A percentile compares a stretch with the other conserved stretches of the same genome.
These are phyloP conservation scores for Ischnura elegans DNA, from an alignment of 2,888 invertebrate species.

Conservation along the genomic window DNA sequence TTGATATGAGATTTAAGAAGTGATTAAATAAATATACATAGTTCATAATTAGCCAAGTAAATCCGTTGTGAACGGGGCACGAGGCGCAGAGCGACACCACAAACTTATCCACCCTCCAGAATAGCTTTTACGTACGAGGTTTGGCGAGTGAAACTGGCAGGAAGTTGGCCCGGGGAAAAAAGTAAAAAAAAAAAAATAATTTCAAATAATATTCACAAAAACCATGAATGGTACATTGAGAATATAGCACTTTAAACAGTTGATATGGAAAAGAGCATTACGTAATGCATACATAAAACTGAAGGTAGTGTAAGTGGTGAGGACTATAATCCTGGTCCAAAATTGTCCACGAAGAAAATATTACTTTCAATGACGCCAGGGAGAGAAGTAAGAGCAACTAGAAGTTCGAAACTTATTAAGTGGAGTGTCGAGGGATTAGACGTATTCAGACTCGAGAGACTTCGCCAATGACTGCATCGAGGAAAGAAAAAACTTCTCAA, in stretches of 20 bases:
- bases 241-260: background rate
- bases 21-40: no score
- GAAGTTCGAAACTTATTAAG: background rate
- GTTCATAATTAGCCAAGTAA: no score
- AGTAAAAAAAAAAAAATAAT: no score
- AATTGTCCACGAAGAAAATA: background rate
- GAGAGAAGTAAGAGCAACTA: background rate
- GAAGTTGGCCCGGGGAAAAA: background rate
- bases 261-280: background rate
- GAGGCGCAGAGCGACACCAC: background rate
- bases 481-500: background rate
- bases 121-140: background rate
- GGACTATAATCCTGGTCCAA: background rate
- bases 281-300: background rate
- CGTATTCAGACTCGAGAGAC: background rate
- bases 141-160: background rate
- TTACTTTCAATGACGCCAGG: background rate
- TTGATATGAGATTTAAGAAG: no score
- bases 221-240: background rate
- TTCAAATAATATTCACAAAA: no score
- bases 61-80: no score
- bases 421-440: background rate
- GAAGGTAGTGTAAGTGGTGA: background rate
- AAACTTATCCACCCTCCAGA: background rate
- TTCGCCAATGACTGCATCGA: background rate